Percentiles rank a stretch among this genome's conserved stretches.
Evolutionary conservation across 2,113 vertebrate species (phyloP).

Genomic region (Zeus faber): DNA sequence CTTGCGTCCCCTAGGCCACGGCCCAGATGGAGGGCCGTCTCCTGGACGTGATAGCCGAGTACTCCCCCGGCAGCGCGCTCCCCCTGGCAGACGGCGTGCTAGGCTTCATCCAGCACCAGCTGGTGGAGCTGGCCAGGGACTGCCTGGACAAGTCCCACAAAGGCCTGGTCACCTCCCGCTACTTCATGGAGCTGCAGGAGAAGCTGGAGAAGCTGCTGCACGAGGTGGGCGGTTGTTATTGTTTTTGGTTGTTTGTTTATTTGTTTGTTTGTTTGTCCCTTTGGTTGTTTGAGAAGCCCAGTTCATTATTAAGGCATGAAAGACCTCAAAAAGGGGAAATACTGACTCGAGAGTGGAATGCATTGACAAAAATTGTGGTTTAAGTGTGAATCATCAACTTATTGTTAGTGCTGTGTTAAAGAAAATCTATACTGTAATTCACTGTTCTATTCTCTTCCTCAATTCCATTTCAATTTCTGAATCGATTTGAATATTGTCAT

Average conservation of each 20-base stretch:
- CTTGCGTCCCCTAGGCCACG: slow-evolving; percentile 76
- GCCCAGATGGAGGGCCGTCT: slow-evolving; percentile 93
- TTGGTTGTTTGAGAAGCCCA: not conserved
- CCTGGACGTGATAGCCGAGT: slow-evolving; percentile 81
- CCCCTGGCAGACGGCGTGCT: slow-evolving; percentile 88
- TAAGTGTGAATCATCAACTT: too few species aligned
- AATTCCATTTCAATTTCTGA: too few species aligned
- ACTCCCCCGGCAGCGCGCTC: slow-evolving; percentile 74
- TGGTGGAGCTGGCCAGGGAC: slow-evolving; percentile 89
- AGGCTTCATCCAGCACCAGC: slow-evolving; percentile 96
- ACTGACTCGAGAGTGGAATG: too few species aligned
- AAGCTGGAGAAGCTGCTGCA: slow-evolving; percentile 91
- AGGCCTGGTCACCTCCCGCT: slow-evolving; percentile 88
- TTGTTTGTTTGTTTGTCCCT: not conserved
- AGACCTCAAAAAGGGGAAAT: too few species aligned
- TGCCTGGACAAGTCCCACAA: slow-evolving; percentile 90
- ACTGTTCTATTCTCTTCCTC: too few species aligned
- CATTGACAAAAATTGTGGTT: too few species aligned
- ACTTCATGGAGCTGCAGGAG: slow-evolving; percentile 95
- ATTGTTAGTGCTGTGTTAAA: too few species aligned
- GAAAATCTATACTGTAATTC: too few species aligned
- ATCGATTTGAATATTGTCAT: too few species aligned
- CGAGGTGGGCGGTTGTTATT: slow-evolving; percentile 69
- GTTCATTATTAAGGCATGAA: too few species aligned
- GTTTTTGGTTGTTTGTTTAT: not conserved